A percentile compares a stretch with the other conserved stretches of the same genome.
These are phyloP conservation scores for Dichetophora obliterata DNA, from an alignment of 2,888 invertebrate species.

Conservation along the genomic window DNA sequence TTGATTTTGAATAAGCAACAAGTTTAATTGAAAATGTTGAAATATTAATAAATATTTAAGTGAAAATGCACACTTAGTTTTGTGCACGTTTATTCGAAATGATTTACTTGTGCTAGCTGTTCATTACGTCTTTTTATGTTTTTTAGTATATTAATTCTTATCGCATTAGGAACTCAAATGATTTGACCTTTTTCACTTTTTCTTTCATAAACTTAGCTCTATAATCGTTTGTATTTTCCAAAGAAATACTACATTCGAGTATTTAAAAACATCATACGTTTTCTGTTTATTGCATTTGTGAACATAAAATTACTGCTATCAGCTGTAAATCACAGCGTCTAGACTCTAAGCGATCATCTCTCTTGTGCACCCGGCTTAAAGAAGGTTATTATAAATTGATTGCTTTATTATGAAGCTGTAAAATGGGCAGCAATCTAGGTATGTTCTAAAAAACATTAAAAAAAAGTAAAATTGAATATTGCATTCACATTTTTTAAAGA, in stretches of 20 bases:
- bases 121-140: background rate
- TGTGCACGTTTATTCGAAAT: background rate
- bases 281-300: conserved; percentile 8
- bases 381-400: conserved; percentile 17
- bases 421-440: no score
- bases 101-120: background rate
- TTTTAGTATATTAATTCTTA: conserved; percentile 4
- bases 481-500: background rate
- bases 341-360: conserved; percentile 20
- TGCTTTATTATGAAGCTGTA: no score
- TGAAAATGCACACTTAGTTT: background rate
- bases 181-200: conserved; percentile 13
- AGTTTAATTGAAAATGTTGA: background rate
- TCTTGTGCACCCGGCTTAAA: conserved; percentile 13
- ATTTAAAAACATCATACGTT: conserved; percentile 17
- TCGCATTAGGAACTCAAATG: background rate
- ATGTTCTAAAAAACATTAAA: no score
- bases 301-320: background rate
- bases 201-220: background rate
- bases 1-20: background rate
- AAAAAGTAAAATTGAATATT: background rate
- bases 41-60: no score
- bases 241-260: background rate
- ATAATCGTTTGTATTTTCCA: conserved; percentile 3
- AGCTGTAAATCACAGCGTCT: background rate